Conservation (phyloP, 2,113 vertebrate genomes). For the Athene cunicularia region DNA sequence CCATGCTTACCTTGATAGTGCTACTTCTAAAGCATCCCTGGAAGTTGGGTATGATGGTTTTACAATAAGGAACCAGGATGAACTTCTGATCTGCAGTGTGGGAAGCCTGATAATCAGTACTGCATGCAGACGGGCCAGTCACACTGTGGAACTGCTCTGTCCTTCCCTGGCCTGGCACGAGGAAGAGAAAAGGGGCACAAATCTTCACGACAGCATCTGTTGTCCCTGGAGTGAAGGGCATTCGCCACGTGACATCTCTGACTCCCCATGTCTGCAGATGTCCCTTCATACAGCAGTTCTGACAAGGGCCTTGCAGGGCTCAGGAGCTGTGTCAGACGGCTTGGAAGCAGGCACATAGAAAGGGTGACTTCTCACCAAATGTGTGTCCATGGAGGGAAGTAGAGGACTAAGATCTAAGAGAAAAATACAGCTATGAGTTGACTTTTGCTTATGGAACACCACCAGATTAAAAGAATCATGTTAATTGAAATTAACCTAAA, state of each 20-base stretch:
- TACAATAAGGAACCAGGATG: not conserved
- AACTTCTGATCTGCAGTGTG: not conserved
- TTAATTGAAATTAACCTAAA: not conserved
- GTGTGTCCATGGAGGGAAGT: not conserved
- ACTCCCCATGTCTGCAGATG: not conserved
- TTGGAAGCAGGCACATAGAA: not conserved
- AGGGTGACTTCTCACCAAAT: not conserved
- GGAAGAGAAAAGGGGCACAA: not conserved
- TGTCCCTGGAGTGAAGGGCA: not conserved
- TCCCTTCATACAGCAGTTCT: not conserved
- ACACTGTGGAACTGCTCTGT: accelerated
- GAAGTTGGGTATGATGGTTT: not conserved
- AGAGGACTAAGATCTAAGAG: not conserved
- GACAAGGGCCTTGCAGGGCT: not conserved
- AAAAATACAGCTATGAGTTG: not conserved
- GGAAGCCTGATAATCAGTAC: not conserved
- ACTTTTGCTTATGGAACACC: not conserved
- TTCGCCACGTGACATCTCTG: accelerated
- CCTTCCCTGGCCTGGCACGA: not conserved
- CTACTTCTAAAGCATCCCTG: accelerated
- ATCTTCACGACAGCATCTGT: accelerated
- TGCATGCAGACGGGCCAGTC: no score
- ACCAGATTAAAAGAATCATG: not conserved
- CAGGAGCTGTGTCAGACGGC: not conserved
- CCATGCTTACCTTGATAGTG: not conserved